phyloP scores from a whole-genome alignment of 2,797 vertebrate species.

The Tadarida brasiliensis region DNA sequence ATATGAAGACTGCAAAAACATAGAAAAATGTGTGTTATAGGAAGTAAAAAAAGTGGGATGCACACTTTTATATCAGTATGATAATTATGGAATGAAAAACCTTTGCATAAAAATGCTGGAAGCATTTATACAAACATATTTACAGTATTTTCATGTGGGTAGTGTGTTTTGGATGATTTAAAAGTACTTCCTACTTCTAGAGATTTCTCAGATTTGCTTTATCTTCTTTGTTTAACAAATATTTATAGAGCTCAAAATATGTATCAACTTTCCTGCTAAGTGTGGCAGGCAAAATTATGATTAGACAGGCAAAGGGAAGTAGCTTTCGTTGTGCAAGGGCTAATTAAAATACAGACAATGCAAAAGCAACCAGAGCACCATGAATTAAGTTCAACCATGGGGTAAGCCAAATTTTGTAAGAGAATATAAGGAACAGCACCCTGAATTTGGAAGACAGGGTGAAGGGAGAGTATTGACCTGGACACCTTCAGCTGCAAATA shows the following conservation, averaged over 20 bases:
- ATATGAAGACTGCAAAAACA: background rate
- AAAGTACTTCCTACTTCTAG: background rate
- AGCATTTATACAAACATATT: background rate
- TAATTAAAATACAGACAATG: background rate
- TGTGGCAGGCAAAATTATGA: background rate
- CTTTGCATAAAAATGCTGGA: background rate
- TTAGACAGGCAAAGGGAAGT: background rate
- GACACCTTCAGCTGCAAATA: background rate
- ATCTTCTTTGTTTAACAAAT: conserved; percentile 54
- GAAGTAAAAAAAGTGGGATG: background rate
- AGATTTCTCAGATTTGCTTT: conserved; percentile 54
- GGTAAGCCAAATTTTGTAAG: background rate
- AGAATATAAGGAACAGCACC: background rate
- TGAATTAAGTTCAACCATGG: background rate
- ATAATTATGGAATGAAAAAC: background rate
- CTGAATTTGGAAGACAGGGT: background rate
- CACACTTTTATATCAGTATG: conserved; percentile 8
- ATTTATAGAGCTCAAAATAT: conserved; percentile 25
- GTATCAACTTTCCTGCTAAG: background rate
- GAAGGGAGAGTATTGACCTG: background rate
- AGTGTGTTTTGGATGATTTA: conserved; percentile 46
- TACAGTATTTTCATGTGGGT: background rate
- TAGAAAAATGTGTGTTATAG: background rate
- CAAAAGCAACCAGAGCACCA: background rate
- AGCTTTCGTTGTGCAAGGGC: background rate